A percentile compares a stretch with the other conserved stretches of the same genome.
Conservation (phyloP, 2,113 vertebrate genomes). For the Spheniscus mendiculus region DNA sequence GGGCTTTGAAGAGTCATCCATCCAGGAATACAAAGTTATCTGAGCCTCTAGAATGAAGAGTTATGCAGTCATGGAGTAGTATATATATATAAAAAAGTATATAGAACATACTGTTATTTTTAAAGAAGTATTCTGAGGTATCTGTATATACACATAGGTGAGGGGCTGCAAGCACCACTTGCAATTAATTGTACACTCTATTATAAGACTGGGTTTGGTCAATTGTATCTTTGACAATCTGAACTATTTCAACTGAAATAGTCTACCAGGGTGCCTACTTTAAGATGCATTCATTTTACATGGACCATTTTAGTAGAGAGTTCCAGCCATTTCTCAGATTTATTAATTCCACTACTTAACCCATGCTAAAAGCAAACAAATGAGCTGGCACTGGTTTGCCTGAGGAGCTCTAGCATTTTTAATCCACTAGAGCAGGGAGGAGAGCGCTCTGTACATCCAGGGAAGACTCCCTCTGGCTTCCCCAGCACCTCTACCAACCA, state of each 20-base stretch:
- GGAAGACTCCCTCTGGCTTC: neutral
- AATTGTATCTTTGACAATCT: neutral
- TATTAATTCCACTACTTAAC: neutral
- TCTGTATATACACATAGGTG: neutral
- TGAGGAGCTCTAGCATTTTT: neutral
- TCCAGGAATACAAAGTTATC: neutral
- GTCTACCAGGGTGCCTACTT: neutral
- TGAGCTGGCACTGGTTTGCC: neutral
- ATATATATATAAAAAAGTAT: no score
- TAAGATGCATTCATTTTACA: neutral
- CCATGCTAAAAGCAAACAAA: neutral
- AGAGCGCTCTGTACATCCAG: accelerated
- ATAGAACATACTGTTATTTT: neutral
- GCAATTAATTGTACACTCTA: neutral
- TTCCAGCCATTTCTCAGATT: neutral
- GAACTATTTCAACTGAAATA: neutral
- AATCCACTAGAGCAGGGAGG: neutral
- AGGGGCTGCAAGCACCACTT: neutral
- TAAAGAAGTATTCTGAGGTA: neutral
- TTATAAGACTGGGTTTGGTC: neutral
- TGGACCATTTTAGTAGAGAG: neutral
- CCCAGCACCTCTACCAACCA: neutral
- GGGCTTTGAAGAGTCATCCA: neutral
- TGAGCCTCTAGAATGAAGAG: neutral
- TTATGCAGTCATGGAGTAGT: neutral